Conservation (phyloP, 2,888 invertebrate genomes). For the Mechanitis messenoides region DNA sequence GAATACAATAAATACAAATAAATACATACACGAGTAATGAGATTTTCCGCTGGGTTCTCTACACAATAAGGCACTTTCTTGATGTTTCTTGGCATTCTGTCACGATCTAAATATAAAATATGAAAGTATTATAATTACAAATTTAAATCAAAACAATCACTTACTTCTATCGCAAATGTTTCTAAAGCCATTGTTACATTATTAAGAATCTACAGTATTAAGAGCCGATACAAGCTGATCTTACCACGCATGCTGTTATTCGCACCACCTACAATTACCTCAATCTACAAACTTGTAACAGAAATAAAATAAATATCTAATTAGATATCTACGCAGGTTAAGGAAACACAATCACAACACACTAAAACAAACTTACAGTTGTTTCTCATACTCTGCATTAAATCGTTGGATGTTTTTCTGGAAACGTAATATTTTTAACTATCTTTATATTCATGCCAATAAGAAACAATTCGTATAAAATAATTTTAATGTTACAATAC, state of each 20-base stretch:
- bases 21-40: constrained; percentile 65
- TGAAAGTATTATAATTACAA: too few relatives aligned
- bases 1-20: not conserved
- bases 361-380: constrained; percentile 73
- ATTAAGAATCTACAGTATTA: too few relatives aligned
- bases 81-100: constrained; percentile 56
- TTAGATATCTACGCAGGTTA: not conserved
- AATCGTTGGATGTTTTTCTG: constrained; percentile 74
- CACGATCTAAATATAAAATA: constrained; percentile 53
- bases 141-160: not conserved
- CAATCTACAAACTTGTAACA: too few relatives aligned
- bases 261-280: not conserved
- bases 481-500: not conserved
- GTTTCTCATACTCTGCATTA: constrained; percentile 70
- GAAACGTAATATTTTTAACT: constrained; percentile 46
- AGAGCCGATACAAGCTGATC: too few relatives aligned
- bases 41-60: constrained; percentile 70
- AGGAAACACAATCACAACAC: constrained; percentile 62
- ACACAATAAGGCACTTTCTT: constrained; percentile 72
- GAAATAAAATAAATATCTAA: not conserved
- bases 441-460: constrained; percentile 37
- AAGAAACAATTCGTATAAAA: not conserved
- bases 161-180: too few relatives aligned
- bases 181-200: too few relatives aligned
- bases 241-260: not conserved